A percentile compares a stretch with the other conserved stretches of the same genome.
Conservation (phyloP, 2,888 invertebrate species). For the Drosophila stalkeri region DNA sequence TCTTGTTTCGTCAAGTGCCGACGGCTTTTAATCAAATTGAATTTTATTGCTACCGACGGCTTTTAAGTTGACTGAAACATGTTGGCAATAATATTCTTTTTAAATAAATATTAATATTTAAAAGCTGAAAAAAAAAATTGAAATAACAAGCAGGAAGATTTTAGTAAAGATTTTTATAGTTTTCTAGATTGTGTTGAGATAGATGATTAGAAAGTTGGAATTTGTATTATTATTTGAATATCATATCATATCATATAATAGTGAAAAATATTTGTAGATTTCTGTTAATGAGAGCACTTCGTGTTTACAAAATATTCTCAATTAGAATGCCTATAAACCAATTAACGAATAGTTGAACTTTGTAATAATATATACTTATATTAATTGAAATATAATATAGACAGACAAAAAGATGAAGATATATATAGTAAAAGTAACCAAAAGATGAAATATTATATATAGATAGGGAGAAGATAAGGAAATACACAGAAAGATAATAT, state of each 20-base stretch:
- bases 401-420: neutral
- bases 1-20: slow-evolving; percentile 43
- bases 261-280: neutral
- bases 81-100: neutral
- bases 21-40: slow-evolving; percentile 48
- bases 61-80: slow-evolving; percentile 2
- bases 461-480: no score
- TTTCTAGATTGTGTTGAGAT: neutral
- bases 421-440: neutral
- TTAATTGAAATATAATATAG: neutral
- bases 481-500: no score
- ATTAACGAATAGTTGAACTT: no score
- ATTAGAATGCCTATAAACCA: neutral
- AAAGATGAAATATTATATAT: neutral
- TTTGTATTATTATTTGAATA: neutral
- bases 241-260: no score
- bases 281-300: neutral
- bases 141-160: neutral
- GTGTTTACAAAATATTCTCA: neutral
- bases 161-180: no score
- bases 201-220: neutral
- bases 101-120: neutral
- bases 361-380: neutral
- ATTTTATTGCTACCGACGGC: slow-evolving; percentile 13
- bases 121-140: neutral